These are phyloP conservation scores for Momotus momota DNA, from an alignment of 2,797 vertebrate species.

Conservation along the genomic window DNA sequence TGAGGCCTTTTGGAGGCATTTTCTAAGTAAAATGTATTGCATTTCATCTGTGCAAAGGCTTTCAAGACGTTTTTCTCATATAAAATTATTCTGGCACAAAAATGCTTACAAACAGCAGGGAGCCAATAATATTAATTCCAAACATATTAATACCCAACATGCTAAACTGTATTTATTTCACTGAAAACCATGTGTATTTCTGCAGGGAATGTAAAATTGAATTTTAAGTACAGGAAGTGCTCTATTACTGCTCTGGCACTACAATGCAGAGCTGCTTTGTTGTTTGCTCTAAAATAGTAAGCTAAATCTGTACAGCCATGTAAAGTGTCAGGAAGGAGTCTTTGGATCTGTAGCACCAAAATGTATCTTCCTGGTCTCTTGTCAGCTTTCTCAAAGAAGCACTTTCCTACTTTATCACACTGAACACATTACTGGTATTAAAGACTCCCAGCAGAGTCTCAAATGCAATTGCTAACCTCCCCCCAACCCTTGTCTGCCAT, in stretches of 20 bases:
- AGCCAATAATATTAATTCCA: conserved; percentile 51
- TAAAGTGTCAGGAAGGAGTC: neutral
- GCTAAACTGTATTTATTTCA: conserved; percentile 49
- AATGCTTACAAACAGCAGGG: conserved; percentile 55
- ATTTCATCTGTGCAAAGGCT: conserved; percentile 20
- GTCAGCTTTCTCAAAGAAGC: conserved; percentile 17
- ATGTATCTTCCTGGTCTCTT: neutral
- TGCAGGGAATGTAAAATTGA: conserved; percentile 45
- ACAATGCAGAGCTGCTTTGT: neutral
- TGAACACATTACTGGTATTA: neutral
- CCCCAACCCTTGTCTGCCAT: neutral
- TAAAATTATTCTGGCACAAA: conserved; percentile 43
- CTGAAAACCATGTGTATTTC: conserved; percentile 53
- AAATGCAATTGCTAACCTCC: conserved; percentile 16
- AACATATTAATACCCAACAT: conserved; percentile 49
- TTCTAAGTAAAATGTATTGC: neutral
- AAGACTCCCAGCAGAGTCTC: conserved; percentile 2
- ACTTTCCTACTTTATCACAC: conserved; percentile 11
- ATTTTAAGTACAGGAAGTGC: conserved; percentile 53
- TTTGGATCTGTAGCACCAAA: neutral
- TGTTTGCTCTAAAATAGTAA: conserved; percentile 24
- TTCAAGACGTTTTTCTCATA: conserved; percentile 52
- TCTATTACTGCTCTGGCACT: conserved; percentile 22
- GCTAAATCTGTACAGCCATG: neutral
- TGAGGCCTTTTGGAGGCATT: neutral